phyloP scores from a whole-genome alignment of 1,140 invertebrate genomes.

The Andrena cerasifolii region DNA sequence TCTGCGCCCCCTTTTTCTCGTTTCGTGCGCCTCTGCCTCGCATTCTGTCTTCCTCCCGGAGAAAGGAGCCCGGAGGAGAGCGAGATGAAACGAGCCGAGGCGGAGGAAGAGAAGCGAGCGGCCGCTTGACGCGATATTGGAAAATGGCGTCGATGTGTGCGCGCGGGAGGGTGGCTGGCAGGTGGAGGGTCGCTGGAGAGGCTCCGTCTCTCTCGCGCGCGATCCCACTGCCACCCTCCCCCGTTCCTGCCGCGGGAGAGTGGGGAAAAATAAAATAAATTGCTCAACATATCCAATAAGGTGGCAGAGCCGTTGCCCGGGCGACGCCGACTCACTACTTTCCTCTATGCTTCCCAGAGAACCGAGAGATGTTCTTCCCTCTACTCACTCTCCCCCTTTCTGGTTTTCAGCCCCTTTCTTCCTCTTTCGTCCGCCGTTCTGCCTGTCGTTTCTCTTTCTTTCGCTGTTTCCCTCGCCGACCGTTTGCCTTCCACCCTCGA shows the following conservation, averaged over 20 bases:
- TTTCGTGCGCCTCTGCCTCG: slow-evolving; percentile 51
- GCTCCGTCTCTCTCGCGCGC: slow-evolving; percentile 49
- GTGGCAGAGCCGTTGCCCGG: slow-evolving; percentile 81
- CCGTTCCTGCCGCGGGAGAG: slow-evolving; percentile 54
- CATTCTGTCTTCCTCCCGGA: slow-evolving; percentile 48
- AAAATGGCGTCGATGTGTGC: slow-evolving; percentile 81
- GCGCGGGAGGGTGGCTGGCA: slow-evolving; percentile 63
- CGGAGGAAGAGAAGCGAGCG: slow-evolving; percentile 43
- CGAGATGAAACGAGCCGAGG: slow-evolving; percentile 46
- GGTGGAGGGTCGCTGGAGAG: slow-evolving; percentile 63
- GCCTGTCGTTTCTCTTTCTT: slow-evolving; percentile 48
- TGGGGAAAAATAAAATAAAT: slow-evolving; percentile 83
- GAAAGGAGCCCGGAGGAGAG: slow-evolving; percentile 45
- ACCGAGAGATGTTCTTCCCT: slow-evolving; percentile 64
- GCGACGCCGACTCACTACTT: slow-evolving; percentile 79
- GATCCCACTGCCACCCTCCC: slow-evolving; percentile 49
- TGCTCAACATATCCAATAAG: slow-evolving; percentile 83
- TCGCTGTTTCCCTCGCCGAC: slow-evolving; percentile 27
- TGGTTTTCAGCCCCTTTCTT: slow-evolving; percentile 18
- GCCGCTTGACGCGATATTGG: slow-evolving; percentile 80
- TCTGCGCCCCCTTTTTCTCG: slow-evolving; percentile 63
- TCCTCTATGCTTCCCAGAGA: slow-evolving; percentile 67
- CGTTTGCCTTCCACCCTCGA: slow-evolving; percentile 47
- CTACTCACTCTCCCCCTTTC: neutral
- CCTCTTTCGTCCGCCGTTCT: slow-evolving; percentile 8